Conservation (phyloP, 2,888 invertebrate species). For the Pterobdella sp. region DNA sequence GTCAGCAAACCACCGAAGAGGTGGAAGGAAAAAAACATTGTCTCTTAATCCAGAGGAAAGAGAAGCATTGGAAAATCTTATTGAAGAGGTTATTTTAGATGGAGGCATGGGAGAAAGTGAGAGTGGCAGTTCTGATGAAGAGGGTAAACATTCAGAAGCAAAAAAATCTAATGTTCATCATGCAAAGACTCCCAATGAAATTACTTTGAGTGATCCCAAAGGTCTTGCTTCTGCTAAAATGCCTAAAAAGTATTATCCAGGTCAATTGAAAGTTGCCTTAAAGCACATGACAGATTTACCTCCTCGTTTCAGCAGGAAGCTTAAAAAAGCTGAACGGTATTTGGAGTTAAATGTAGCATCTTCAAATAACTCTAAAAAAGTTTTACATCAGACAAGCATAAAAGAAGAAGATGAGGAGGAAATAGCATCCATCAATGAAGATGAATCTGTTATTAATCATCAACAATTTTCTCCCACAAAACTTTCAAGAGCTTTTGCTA, state of each 20-base stretch:
- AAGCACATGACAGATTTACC: conserved; percentile 33
- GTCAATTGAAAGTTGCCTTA: conserved; percentile 31
- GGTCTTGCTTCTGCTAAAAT: conserved; percentile 20
- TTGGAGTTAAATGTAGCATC: conserved; percentile 26
- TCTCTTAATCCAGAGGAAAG: conserved; percentile 32
- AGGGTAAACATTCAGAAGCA: background rate
- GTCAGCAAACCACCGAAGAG: conserved; percentile 17
- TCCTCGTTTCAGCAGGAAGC: conserved; percentile 30
- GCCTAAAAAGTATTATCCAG: conserved; percentile 30
- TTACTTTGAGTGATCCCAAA: conserved; percentile 8
- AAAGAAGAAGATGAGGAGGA: conserved; percentile 30
- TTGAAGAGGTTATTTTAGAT: conserved; percentile 31
- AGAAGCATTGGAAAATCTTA: conserved; percentile 30
- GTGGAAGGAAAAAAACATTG: conserved; percentile 29
- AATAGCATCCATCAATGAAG: background rate
- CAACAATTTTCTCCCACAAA: background rate
- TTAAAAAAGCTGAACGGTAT: conserved; percentile 31
- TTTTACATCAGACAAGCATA: conserved; percentile 9
- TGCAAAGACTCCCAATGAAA: background rate
- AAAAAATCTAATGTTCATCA: background rate
- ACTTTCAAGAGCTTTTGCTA: background rate
- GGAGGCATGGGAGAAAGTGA: conserved; percentile 30
- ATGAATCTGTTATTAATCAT: background rate
- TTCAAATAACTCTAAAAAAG: background rate
- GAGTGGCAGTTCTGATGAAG: conserved; percentile 30